Conservation (phyloP, 2,797 vertebrate species). For the Danio choprae region DNA sequence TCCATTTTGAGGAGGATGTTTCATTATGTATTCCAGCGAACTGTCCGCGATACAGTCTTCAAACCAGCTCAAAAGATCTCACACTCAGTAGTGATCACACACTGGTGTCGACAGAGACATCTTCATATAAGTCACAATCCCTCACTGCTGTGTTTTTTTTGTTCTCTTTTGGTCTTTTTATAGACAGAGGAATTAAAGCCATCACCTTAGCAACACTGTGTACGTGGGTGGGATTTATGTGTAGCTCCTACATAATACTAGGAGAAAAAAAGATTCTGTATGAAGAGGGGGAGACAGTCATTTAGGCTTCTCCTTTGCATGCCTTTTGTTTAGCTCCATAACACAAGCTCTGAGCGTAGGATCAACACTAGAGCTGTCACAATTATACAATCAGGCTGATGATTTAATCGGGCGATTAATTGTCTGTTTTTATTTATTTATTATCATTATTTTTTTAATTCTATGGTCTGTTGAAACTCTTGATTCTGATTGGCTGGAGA, state of each 20-base stretch:
- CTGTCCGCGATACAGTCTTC: neutral
- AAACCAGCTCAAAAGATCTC: constrained; percentile 13
- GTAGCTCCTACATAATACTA: constrained; percentile 59
- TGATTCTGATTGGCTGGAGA: too few species aligned
- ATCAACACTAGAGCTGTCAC: neutral
- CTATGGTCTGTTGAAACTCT: too few species aligned
- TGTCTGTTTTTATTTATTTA: too few species aligned
- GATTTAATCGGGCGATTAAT: too few species aligned
- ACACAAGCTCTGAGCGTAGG: neutral
- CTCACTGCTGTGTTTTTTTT: constrained; percentile 28
- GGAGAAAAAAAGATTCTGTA: constrained; percentile 35
- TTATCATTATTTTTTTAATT: too few species aligned
- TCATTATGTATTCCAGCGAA: neutral
- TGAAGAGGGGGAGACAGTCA: constrained; percentile 9
- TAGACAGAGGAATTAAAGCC: constrained; percentile 66
- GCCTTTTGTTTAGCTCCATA: constrained; percentile 25
- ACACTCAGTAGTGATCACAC: neutral
- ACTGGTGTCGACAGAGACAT: constrained; percentile 19
- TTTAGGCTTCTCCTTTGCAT: constrained; percentile 26
- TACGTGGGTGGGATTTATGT: constrained; percentile 62
- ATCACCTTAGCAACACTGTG: constrained; percentile 70
- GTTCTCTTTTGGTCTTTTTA: constrained; percentile 66
- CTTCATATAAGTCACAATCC: constrained; percentile 40
- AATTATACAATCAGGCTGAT: too few species aligned
- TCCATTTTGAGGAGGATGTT: constrained; percentile 30